These are phyloP conservation scores for Hesperophylax magnus DNA, from an alignment of 1,140 invertebrate species.

Conservation along the genomic window DNA sequence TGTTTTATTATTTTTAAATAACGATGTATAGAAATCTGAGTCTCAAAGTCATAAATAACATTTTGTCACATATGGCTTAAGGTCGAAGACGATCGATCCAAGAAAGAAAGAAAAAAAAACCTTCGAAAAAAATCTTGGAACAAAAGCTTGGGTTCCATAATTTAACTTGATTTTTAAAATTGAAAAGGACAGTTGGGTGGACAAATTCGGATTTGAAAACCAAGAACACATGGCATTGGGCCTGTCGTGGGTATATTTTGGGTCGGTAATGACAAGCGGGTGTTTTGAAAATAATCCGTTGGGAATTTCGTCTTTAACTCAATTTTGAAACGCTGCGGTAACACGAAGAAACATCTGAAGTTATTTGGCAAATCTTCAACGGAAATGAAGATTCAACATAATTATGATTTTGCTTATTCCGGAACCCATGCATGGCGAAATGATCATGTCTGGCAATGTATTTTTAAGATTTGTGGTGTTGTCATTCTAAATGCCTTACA, in stretches of 20 bases:
- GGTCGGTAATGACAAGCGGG: neutral
- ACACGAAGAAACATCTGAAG: neutral
- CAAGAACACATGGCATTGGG: neutral
- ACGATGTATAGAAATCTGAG: no score
- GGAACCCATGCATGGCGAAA: neutral
- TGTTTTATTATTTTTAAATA: no score
- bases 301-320: neutral
- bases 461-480: no score
- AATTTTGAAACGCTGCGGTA: neutral
- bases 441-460: no score
- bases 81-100: neutral
- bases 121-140: neutral
- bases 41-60: neutral
- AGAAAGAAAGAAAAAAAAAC: neutral
- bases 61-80: neutral
- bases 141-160: slow-evolving; percentile 6
- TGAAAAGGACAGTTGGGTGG: neutral
- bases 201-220: neutral
- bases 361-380: slow-evolving; percentile 18
- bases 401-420: neutral
- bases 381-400: slow-evolving; percentile 5
- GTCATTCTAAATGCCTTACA: no score
- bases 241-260: neutral
- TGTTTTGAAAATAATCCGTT: slow-evolving; percentile 16
- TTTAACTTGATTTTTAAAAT: neutral